These are phyloP conservation scores for Pantherophis vulpinus DNA, from an alignment of 2,797 vertebrate species.

Conservation along the genomic window DNA sequence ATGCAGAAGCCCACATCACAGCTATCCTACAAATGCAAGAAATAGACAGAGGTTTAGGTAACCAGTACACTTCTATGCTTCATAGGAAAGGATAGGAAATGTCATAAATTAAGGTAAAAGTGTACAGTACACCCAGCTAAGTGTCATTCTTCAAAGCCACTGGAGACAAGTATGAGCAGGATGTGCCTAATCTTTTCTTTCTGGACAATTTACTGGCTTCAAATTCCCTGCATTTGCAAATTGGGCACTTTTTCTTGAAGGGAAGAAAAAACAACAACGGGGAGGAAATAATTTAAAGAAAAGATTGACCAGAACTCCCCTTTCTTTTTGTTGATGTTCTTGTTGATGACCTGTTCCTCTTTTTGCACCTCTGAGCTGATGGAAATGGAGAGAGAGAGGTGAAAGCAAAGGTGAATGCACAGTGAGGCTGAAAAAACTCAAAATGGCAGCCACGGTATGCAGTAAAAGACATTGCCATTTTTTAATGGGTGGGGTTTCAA, in stretches of 20 bases:
- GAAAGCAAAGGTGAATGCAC: background rate
- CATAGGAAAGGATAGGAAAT: background rate
- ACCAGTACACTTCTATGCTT: background rate
- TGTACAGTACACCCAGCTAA: background rate
- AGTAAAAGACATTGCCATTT: background rate
- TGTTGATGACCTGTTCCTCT: background rate
- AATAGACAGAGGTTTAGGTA: background rate
- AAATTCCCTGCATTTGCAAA: background rate
- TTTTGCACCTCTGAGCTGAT: background rate
- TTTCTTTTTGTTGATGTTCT: background rate
- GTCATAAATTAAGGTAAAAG: background rate
- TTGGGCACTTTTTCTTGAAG: background rate
- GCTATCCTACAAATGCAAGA: background rate
- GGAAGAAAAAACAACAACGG: background rate
- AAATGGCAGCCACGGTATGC: background rate
- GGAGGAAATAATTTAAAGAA: background rate
- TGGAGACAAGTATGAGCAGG: background rate
- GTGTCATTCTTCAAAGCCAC: background rate
- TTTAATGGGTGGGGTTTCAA: background rate
- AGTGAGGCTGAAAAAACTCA: background rate
- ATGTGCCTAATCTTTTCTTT: background rate
- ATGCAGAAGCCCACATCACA: background rate
- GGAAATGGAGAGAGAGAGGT: background rate
- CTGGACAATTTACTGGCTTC: background rate
- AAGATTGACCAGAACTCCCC: background rate